Percentiles rank a stretch among this genome's conserved stretches.
phyloP scores from a whole-genome alignment of 64 coral and sea anemone species.

The Stichodactyla mertensii region DNA sequence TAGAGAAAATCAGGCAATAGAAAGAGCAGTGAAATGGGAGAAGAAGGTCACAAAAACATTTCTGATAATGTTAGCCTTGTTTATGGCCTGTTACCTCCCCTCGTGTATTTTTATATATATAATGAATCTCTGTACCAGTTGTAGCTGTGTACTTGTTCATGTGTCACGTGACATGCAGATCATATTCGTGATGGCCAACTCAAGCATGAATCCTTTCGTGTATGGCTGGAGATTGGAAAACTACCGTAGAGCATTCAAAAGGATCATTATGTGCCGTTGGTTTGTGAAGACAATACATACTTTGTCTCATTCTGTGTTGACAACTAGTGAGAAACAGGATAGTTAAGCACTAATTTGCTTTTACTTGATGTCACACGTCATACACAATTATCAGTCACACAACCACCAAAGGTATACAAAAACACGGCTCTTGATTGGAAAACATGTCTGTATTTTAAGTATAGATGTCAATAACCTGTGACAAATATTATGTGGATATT shows the following conservation, averaged over 20 bases:
- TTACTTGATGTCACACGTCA: not conserved
- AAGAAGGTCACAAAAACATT: slow-evolving; percentile 66
- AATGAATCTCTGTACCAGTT: slow-evolving; percentile 62
- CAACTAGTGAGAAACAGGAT: not conserved
- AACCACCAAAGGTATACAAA: no score
- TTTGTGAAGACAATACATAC: slow-evolving; percentile 6
- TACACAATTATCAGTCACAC: no score
- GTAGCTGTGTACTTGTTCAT: slow-evolving; percentile 59
- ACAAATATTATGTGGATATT: no score
- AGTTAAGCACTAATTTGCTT: not conserved
- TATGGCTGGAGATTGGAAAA: slow-evolving; percentile 56
- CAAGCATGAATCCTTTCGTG: slow-evolving; percentile 66
- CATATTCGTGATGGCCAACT: slow-evolving; percentile 60
- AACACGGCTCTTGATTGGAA: no score
- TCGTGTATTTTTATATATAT: slow-evolving; percentile 69
- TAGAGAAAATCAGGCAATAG: not conserved
- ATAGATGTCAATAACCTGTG: no score
- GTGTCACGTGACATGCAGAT: slow-evolving; percentile 73
- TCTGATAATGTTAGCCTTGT: slow-evolving; percentile 54
- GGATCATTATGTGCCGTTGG: slow-evolving; percentile 6
- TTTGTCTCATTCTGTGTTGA: slow-evolving; percentile 9
- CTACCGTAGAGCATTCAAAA: slow-evolving; percentile 47
- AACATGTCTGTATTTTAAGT: no score
- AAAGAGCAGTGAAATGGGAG: slow-evolving; percentile 45
- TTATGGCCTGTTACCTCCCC: slow-evolving; percentile 57